phyloP scores from a whole-genome alignment of 2,888 invertebrate species.

The Plagodis pulveraria region DNA sequence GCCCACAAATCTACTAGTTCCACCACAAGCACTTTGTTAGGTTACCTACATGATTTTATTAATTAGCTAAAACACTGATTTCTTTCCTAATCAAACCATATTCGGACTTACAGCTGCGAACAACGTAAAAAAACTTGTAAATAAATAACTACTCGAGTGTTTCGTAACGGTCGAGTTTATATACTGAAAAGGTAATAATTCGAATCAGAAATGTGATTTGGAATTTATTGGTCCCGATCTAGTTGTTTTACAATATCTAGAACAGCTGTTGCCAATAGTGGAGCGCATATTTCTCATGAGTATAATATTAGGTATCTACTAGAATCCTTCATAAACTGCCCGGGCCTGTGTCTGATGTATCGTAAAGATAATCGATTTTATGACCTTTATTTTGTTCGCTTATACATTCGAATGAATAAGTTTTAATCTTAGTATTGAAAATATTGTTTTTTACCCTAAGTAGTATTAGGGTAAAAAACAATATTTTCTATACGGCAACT shows the following conservation, averaged over 20 bases:
- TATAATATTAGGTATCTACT: conserved; percentile 16
- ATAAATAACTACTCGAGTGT: conserved; percentile 33
- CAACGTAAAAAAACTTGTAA: conserved; percentile 30
- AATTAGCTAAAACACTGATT: conserved; percentile 7
- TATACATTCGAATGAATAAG: too few relatives aligned
- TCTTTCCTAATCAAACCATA: conserved; percentile 7
- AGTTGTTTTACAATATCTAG: conserved; percentile 59
- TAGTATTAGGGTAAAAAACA: too few relatives aligned
- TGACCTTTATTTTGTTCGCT: too few relatives aligned
- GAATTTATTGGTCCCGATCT: conserved; percentile 71
- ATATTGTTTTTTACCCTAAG: too few relatives aligned
- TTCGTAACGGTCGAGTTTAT: conserved; percentile 53
- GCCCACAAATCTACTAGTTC: background rate
- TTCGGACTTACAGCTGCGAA: conserved; percentile 21
- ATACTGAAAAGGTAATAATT: conserved; percentile 61
- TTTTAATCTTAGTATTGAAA: too few relatives aligned
- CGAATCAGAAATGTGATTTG: conserved; percentile 68
- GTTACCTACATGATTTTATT: background rate
- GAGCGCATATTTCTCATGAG: conserved; percentile 58
- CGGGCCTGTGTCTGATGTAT: too few relatives aligned
- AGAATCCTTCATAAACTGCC: too few relatives aligned
- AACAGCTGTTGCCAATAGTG: conserved; percentile 54
- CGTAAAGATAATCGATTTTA: too few relatives aligned
- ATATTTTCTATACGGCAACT: too few relatives aligned
- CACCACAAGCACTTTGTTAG: background rate